These are phyloP conservation scores for Megathymus violae DNA, from an alignment of 1,140 invertebrate species.

Conservation along the genomic window DNA sequence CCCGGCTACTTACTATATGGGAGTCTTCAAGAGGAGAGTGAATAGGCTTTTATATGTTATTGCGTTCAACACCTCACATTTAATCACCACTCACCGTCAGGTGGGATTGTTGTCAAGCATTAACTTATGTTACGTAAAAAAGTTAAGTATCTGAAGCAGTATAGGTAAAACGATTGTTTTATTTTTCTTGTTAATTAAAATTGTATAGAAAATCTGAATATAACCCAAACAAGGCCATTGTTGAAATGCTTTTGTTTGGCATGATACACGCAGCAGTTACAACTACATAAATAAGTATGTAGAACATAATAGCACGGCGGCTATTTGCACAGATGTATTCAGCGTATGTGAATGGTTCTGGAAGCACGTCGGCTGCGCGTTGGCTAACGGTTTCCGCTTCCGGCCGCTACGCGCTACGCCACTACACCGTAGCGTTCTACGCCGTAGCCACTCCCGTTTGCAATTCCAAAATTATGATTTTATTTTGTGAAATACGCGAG, in stretches of 20 bases:
- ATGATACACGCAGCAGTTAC: slow-evolving; percentile 2
- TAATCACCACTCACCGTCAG: too few species aligned
- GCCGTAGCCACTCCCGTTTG: slow-evolving; percentile 34
- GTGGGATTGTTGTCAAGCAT: too few species aligned
- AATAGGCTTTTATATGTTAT: too few species aligned
- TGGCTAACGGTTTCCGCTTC: slow-evolving; percentile 65
- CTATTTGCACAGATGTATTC: slow-evolving; percentile 17
- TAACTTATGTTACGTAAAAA: too few species aligned
- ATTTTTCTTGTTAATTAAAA: slow-evolving; percentile 1
- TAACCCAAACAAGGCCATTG: slow-evolving; percentile 7
- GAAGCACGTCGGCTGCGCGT: slow-evolving; percentile 14
- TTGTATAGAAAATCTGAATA: background rate
- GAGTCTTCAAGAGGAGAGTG: too few species aligned
- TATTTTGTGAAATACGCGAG: slow-evolving; percentile 44
- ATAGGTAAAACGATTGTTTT: too few species aligned
- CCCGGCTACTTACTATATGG: too few species aligned
- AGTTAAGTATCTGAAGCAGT: too few species aligned
- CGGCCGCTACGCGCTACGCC: slow-evolving; percentile 42
- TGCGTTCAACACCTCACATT: too few species aligned
- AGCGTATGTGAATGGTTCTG: slow-evolving; percentile 26
- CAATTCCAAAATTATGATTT: slow-evolving; percentile 38
- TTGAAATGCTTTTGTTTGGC: slow-evolving; percentile 8
- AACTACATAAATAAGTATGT: background rate
- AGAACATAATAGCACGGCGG: background rate
- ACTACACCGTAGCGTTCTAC: slow-evolving; percentile 36